Evolutionary conservation across 2,797 vertebrate genomes (phyloP), one percentile per base, ranked within the genome.

Genomic region (Acanthis flammea): DNA sequence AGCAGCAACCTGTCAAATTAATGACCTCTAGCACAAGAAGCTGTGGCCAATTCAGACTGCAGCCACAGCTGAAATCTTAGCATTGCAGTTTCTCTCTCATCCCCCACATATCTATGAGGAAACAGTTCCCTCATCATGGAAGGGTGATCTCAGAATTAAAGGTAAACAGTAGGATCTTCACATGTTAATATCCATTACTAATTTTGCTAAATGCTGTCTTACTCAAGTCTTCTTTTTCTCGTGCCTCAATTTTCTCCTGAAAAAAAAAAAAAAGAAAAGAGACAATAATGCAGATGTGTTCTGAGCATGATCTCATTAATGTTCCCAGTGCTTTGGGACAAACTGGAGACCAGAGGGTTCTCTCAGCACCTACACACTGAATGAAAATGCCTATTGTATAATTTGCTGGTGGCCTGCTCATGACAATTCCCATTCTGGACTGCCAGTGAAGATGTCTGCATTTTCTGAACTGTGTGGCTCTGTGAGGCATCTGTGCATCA

Each of bases 1-100:
- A 90, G 89, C 89, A 75, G 73, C 91, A 94, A 91, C 94, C 92
- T 94, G 90, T 96, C 95, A 96, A 94, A 94, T 62, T 92, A 80
- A 76, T 94, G 91, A 95, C 94, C 95, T 92, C 79, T 92, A 78
- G 55, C 63, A 94, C 0, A 0, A 94, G 86, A 73, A 86, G 35
- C 42, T 73, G 48, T 27, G 70, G 60, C 67, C 89, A 88, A 55
- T 48, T 66, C 73, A 48, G 54, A 31, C 70, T 81, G 22, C 66
- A 84, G 37, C 71, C 58, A 80, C 66, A 92, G 73, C 58, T 66
- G 55, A 90, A 88, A 79, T 86, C 25, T 48, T 42, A 57, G 23
- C 27, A 60, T 42, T 72, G 58, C 28, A 22, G 14, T 81, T 94
- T 86, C 54, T 83, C 13, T 74, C 50, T 70, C n/a, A 19, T 16